phyloP scores from a whole-genome alignment of 2,888 invertebrate species.

The Acrocera orbiculus region DNA sequence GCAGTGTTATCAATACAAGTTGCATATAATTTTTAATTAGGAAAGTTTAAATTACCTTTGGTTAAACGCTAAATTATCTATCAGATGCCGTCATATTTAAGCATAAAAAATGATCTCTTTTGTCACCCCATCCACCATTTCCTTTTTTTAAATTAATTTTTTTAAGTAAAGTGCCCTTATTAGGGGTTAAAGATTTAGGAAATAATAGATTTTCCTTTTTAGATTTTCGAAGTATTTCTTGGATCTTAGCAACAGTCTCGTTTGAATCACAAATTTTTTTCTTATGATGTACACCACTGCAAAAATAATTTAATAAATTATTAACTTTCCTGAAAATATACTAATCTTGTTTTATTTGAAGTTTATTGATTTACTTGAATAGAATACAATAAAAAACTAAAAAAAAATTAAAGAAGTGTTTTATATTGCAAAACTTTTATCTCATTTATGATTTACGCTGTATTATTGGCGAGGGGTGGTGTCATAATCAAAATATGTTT shows the following conservation, averaged over 20 bases:
- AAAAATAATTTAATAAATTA: conserved; percentile 16
- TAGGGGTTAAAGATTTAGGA: conserved; percentile 48
- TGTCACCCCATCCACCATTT: conserved; percentile 97
- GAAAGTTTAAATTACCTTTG: too few relatives aligned
- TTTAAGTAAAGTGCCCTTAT: conserved; percentile 47
- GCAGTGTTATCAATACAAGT: too few relatives aligned
- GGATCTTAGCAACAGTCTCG: conserved; percentile 67
- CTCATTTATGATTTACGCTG: too few relatives aligned
- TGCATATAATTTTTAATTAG: too few relatives aligned
- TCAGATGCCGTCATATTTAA: conserved; percentile 57
- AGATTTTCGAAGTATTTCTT: conserved; percentile 56
- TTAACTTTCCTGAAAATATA: too few relatives aligned
- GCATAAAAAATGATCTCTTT: conserved; percentile 66
- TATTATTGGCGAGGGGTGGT: too few relatives aligned
- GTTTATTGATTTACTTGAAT: too few relatives aligned
- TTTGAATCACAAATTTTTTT: conserved; percentile 79
- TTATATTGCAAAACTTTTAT: too few relatives aligned
- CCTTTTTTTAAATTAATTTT: conserved; percentile 66
- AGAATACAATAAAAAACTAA: not conserved
- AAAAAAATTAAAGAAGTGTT: not conserved
- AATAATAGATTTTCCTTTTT: conserved; percentile 44
- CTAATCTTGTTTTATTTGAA: too few relatives aligned
- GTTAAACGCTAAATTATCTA: too few relatives aligned
- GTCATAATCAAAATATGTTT: too few relatives aligned
- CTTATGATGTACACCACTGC: conserved; percentile 90